Percentiles rank a stretch among this genome's conserved stretches.
Conservation (phyloP, 2,888 invertebrate genomes). For the Pristionchus arcanus region DNA sequence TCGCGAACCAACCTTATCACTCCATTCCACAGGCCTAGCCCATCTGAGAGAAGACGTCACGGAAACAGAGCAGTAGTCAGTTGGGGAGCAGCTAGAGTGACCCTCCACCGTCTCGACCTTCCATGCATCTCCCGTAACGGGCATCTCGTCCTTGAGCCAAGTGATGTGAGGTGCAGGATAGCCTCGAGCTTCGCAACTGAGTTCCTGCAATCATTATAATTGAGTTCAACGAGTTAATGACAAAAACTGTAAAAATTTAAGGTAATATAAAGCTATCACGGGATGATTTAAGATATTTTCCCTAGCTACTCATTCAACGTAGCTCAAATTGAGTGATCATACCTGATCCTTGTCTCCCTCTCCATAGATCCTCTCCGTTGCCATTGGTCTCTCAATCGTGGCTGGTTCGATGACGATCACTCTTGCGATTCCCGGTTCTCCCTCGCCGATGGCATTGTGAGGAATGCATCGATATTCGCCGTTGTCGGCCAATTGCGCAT, state of each 20-base stretch:
- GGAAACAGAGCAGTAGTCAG: conserved; percentile 67
- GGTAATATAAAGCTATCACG: no score
- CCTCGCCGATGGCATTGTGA: conserved; percentile 90
- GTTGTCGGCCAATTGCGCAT: conserved; percentile 89
- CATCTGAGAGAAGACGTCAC: conserved; percentile 66
- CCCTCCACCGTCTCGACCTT: conserved; percentile 42
- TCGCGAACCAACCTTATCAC: conserved; percentile 84
- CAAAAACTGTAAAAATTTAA: no score
- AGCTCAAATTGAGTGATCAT: no score
- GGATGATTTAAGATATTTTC: no score
- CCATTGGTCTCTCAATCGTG: conserved; percentile 68
- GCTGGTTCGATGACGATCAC: conserved; percentile 83
- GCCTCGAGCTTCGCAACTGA: conserved; percentile 76
- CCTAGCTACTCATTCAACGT: no score
- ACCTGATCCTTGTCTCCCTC: conserved; percentile 64
- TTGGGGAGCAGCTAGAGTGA: conserved; percentile 63
- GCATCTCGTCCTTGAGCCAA: conserved; percentile 75
- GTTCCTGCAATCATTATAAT: conserved; percentile 44
- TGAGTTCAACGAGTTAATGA: no score
- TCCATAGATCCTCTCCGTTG: conserved; percentile 67
- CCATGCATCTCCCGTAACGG: conserved; percentile 56
- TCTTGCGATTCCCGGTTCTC: conserved; percentile 85
- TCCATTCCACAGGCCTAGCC: conserved; percentile 85
- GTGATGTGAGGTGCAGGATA: conserved; percentile 72
- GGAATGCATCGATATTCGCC: conserved; percentile 93